Evolutionary conservation across 2,113 vertebrate genomes (phyloP).

Genomic region (Epinephelus moara): DNA sequence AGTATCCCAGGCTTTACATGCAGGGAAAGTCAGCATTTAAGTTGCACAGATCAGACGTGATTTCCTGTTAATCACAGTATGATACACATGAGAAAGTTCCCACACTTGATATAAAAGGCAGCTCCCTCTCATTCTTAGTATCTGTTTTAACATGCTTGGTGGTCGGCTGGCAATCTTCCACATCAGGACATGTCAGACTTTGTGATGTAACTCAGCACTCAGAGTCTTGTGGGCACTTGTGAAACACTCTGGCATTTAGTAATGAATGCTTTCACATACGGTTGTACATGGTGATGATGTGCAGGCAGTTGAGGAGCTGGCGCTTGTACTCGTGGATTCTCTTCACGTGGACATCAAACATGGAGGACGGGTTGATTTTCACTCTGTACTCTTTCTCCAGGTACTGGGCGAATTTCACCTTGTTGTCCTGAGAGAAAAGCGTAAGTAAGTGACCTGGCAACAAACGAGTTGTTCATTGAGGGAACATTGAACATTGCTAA

Average conservation of each 20-base stretch:
- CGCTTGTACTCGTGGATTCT: conserved; percentile 98
- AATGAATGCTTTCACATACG: conserved; percentile 82
- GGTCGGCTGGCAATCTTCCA: background rate
- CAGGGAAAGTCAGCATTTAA: background rate
- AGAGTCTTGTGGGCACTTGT: background rate
- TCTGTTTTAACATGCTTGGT: conserved; percentile 42
- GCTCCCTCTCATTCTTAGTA: background rate
- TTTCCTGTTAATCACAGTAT: background rate
- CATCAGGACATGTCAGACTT: conserved; percentile 19
- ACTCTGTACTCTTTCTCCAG: conserved; percentile 93
- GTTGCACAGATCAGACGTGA: background rate
- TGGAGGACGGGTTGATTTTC: conserved; percentile 93
- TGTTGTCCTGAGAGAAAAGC: conserved; percentile 90
- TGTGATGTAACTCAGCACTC: conserved; percentile 2
- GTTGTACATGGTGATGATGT: conserved; percentile 96
- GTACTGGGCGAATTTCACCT: conserved; percentile 92
- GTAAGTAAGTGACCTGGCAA: background rate
- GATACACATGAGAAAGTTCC: conserved; percentile 3
- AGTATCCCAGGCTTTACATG: background rate
- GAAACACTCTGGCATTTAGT: background rate
- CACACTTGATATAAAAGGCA: background rate
- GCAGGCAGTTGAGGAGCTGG: conserved; percentile 96
- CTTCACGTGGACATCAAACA: conserved; percentile 98
- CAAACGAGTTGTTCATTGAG: background rate
- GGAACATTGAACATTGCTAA: background rate